Conservation (phyloP, 1,140 invertebrate species). For the Zophobas atratus region DNA sequence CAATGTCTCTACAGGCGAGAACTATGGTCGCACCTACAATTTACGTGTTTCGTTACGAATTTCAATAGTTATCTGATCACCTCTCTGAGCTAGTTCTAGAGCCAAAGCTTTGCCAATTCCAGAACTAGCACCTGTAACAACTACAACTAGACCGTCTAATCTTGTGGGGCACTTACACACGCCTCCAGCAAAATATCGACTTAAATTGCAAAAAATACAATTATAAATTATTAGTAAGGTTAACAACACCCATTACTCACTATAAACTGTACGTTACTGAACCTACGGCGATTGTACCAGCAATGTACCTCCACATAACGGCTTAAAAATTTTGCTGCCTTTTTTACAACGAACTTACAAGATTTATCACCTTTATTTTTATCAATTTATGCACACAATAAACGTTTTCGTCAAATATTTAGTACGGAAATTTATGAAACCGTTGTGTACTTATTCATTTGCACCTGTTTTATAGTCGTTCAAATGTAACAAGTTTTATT, state of each 20-base stretch:
- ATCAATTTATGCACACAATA: not conserved
- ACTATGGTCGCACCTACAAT: constrained; percentile 69
- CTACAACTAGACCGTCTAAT: constrained; percentile 71
- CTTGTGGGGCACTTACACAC: constrained; percentile 65
- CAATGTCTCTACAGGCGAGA: constrained; percentile 71
- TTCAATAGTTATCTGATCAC: constrained; percentile 44
- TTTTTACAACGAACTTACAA: constrained; percentile 10
- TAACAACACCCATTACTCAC: constrained; percentile 53
- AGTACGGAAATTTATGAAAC: not conserved
- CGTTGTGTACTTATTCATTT: no score
- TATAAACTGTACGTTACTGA: constrained; percentile 61
- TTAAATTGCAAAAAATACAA: constrained; percentile 48
- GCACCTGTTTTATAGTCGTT: no score
- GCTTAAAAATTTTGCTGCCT: not conserved
- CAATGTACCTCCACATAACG: constrained; percentile 63
- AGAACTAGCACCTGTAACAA: constrained; percentile 75
- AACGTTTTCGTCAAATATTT: not conserved
- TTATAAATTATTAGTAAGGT: constrained; percentile 15
- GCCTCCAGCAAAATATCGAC: constrained; percentile 65
- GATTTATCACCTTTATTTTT: constrained; percentile 5
- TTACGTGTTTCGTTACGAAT: not conserved
- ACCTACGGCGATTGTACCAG: constrained; percentile 59
- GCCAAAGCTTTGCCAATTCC: constrained; percentile 76
- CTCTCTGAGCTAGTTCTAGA: constrained; percentile 68
- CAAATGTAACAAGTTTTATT: no score